These are phyloP conservation scores for Platichthys stellatus DNA, from an alignment of 2,113 vertebrate species.

Conservation along the genomic window DNA sequence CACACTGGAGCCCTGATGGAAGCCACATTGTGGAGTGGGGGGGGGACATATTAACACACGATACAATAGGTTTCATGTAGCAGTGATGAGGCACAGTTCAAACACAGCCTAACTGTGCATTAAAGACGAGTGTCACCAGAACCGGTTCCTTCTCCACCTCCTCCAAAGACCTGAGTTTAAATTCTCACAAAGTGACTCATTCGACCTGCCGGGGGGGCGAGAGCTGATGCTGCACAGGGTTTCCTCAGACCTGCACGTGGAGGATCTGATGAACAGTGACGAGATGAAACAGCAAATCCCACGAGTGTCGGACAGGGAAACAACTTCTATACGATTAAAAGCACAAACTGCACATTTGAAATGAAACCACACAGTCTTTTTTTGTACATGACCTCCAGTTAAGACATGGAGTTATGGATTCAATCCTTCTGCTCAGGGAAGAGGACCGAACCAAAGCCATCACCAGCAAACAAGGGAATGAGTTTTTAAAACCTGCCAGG, in stretches of 20 bases:
- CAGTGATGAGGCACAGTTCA: conserved; percentile 35
- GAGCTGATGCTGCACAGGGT: neutral
- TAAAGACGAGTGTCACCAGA: conserved; percentile 16
- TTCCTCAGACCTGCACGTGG: neutral
- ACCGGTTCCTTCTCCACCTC: conserved; percentile 35
- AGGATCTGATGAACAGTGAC: neutral
- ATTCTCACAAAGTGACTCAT: conserved; percentile 12
- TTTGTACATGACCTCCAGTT: conserved; percentile 1
- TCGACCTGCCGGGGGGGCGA: neutral
- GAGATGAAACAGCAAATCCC: neutral
- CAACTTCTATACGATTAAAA: neutral
- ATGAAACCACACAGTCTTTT: neutral
- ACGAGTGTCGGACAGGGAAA: neutral
- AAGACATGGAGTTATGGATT: neutral
- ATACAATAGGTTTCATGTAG: neutral
- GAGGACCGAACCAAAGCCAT: neutral
- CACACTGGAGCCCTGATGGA: neutral
- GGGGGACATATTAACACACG: conserved; percentile 3
- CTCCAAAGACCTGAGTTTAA: conserved; percentile 56
- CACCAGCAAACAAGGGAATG: neutral
- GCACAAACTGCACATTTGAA: neutral
- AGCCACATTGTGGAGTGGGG: neutral
- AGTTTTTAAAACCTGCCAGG: neutral
- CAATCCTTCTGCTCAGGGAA: neutral
- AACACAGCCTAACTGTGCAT: conserved; percentile 16